Base-by-base conservation (phyloP, 2,113 vertebrate species). In the Seriola quinqueradiata region DNA sequence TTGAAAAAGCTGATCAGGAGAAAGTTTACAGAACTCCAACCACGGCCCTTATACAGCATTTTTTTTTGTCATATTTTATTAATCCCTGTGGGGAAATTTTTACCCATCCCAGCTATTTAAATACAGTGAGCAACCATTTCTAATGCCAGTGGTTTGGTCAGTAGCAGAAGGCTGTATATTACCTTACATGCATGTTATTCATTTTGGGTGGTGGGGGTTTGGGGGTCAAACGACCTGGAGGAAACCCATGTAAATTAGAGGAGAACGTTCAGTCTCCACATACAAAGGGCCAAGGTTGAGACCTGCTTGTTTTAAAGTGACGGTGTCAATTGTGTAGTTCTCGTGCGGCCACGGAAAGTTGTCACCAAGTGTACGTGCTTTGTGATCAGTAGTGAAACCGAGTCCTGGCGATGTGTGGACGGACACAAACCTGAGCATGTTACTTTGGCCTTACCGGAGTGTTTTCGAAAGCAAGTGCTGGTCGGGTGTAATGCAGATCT, bases 1-100 rank as follows among this genome's bases (percentile, higher is more conserved):
- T 67, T 65, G 19, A 55, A 68, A 83, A 54, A 73, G 59, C 67
- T 55, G 36, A 77, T 32, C 61, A 46, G 72, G 6, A 59, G 42
- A 4, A 54, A 59, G 52, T 79, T 14, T 40, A 28, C 8, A 44
- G 32, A 63, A 50, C 57, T 54, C 38, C 14, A 70, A 14, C 34
- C 21, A 25, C 4, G 13, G 75, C 64, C 40, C 50, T 67, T 68
- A 73, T 52, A 28, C 61, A 61, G 75, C 44, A 63, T 54, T 58
- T 63, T 40, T 58, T 63, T 40, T 61, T 36, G 13, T 57, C 6
- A 73, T 55, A 40, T 28, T 77, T 81, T 58, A 48, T 77, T 60
- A 61, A 72, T 72, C 17, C 25, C 9, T n/a, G 8, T 46, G 44
- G 52, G 55, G 46, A 46, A n/a, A 55, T 65, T 52, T 72, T 72